Percentiles rank a stretch among this genome's conserved stretches.
Evolutionary conservation across 2,888 invertebrate genomes (phyloP).

Genomic region (Pycnomerus fuliginosus): DNA sequence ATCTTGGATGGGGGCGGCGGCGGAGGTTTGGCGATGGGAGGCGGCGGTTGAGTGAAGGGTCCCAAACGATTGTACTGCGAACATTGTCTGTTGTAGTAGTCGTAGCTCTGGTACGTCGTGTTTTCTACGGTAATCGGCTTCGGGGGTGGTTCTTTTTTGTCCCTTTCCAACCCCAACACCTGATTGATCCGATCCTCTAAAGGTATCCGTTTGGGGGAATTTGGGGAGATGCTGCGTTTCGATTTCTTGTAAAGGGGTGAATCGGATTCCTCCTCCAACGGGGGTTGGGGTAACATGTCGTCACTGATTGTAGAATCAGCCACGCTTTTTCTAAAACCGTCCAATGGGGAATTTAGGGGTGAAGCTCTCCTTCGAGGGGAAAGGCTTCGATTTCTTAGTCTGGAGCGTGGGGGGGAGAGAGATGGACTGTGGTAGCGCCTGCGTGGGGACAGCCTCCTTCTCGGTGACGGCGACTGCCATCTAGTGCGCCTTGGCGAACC

Average conservation of each 20-base stretch:
- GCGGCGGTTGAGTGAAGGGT: slow-evolving; percentile 1
- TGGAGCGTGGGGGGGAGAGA: background rate
- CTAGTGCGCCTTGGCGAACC: slow-evolving; percentile 14
- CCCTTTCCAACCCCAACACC: slow-evolving; percentile 58
- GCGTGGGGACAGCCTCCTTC: slow-evolving; percentile 2
- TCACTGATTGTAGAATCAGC: slow-evolving; percentile 60
- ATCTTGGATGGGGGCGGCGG: slow-evolving; percentile 30
- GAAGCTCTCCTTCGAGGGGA: slow-evolving; percentile 25
- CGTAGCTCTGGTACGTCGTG: slow-evolving; percentile 6
- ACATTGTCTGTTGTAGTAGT: slow-evolving; percentile 2
- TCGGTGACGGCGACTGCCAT: slow-evolving; percentile 30
- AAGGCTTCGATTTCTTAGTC: background rate
- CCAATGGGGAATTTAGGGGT: slow-evolving; percentile 46
- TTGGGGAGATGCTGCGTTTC: background rate
- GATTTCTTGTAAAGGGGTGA: slow-evolving; percentile 27
- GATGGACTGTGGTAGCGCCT: background rate
- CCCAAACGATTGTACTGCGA: background rate
- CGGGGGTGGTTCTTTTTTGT: slow-evolving; percentile 28
- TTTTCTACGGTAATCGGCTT: background rate
- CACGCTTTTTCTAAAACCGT: slow-evolving; percentile 52
- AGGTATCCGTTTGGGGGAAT: slow-evolving; percentile 60
- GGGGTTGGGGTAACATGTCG: slow-evolving; percentile 49
- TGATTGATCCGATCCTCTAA: slow-evolving; percentile 62
- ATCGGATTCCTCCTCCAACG: slow-evolving; percentile 35
- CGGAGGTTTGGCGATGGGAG: slow-evolving; percentile 11